A percentile compares a stretch with the other conserved stretches of the same genome.
Evolutionary conservation across 2,113 vertebrate species (phyloP).

Genomic region (Hemiscyllium ocellatum): DNA sequence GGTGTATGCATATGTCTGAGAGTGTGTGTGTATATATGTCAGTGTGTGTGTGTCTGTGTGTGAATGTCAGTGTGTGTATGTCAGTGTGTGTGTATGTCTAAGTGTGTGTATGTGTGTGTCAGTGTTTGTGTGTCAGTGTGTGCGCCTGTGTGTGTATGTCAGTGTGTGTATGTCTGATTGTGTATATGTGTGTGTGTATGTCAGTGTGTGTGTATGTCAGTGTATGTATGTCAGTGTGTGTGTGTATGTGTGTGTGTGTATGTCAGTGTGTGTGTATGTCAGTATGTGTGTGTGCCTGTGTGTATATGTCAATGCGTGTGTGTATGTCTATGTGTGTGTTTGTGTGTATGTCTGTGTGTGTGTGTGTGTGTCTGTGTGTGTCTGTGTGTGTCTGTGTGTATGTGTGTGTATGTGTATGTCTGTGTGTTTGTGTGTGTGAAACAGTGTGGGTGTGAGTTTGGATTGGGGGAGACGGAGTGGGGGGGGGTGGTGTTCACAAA

Average conservation of each 20-base stretch:
- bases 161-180: constrained; percentile 21
- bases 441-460: not conserved
- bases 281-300: too few species aligned
- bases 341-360: not conserved
- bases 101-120: not conserved
- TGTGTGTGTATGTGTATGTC: constrained; percentile 11
- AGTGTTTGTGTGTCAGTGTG: not conserved
- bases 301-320: not conserved
- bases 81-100: not conserved
- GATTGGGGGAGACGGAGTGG: too few species aligned
- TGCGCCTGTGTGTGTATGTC: not conserved
- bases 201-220: too few species aligned
- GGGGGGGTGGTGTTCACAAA: too few species aligned
- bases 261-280: not conserved
- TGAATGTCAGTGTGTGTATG: not conserved
- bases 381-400: not conserved
- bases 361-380: not conserved
- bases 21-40: not conserved
- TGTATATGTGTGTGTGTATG: not conserved
- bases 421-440: not conserved
- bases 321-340: constrained; percentile 31
- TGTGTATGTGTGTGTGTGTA: not conserved
- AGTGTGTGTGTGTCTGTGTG: not conserved
- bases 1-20: not conserved
- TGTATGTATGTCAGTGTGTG: not conserved